Conservation (phyloP, 2,888 invertebrate genomes). For the Tiphia femorata region DNA sequence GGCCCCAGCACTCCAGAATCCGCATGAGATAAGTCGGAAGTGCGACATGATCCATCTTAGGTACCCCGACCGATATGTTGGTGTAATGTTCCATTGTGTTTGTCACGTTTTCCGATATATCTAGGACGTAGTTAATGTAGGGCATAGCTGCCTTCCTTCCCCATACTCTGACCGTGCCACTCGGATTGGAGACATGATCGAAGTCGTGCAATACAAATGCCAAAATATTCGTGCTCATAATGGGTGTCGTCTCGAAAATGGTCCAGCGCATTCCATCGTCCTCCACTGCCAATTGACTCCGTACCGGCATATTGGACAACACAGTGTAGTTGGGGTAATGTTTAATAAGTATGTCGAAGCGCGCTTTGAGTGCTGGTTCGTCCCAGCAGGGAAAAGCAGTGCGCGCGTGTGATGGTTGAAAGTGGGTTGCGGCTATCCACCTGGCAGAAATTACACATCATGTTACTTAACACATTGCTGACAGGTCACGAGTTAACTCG, state of each 20-base stretch:
- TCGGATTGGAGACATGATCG: slow-evolving; percentile 38
- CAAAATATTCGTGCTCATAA: slow-evolving; percentile 72
- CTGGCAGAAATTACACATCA: no score
- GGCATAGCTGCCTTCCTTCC: slow-evolving; percentile 41
- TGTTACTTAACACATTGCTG: no score
- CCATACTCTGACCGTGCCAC: slow-evolving; percentile 33
- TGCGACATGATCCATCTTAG: slow-evolving; percentile 81
- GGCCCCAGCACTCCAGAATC: slow-evolving; percentile 84
- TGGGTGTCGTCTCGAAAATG: slow-evolving; percentile 36
- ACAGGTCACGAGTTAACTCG: no score
- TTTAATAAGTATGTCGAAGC: slow-evolving; percentile 72
- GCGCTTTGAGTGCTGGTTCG: slow-evolving; percentile 78
- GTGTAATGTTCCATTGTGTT: slow-evolving; percentile 75
- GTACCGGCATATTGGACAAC: slow-evolving; percentile 60
- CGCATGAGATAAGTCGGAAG: slow-evolving; percentile 84
- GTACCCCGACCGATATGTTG: slow-evolving; percentile 73
- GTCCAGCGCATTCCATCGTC: slow-evolving; percentile 22
- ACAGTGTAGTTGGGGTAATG: no score
- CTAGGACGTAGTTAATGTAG: slow-evolving; percentile 71
- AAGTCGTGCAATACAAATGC: slow-evolving; percentile 73
- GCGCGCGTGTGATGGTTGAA: slow-evolving; percentile 76
- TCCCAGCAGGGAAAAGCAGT: no score
- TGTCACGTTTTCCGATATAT: slow-evolving; percentile 73
- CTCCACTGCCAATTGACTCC: not conserved
- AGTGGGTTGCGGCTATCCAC: slow-evolving; percentile 75